Evolutionary conservation across 2,113 vertebrate species (phyloP), one percentile per base, ranked within the genome.

Genomic region (Charadrius vociferus): DNA sequence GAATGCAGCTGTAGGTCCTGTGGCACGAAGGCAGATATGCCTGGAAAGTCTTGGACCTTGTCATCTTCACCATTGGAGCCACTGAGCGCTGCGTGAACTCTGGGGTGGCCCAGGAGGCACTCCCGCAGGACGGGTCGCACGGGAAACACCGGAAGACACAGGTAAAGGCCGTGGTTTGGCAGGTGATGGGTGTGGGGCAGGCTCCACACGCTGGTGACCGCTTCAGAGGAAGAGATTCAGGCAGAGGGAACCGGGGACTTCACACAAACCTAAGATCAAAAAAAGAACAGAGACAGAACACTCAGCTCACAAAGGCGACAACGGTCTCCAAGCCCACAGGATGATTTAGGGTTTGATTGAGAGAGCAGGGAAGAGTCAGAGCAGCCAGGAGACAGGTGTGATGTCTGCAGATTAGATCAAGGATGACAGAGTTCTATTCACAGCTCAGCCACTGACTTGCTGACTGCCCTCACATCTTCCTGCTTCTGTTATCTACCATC

Each of bases 41-140:
- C 99, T 99, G 99, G 96, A 99, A 99, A 92, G 99, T 99, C 98
- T 99, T 99, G 98, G 99, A 99, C 98, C 99, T 99, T 19, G 99
- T 99, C 99, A 99, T 99, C 98, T 99, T 99, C 99, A 99, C 99
- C 99, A 99, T 99, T 98, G 99, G 99, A 85, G 99, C 98, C 79
- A 97, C 97, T 17, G 98, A 98, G 86, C 23, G 98, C 93, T 98
- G 97, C 9, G 97, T 82, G 97, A 98, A 99, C 97, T 98, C 99
- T n/a, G 98, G 99, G 98, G 98, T 98, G 97, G 99, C 99, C 99
- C 99, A 99, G 98, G 98, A 99, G 98, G 99, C 99, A 98, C 99
- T 99, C 96, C 99, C 99, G 92, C 99, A 99, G 98, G 99, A 99
- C 19, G 99, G 99, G 98, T 99, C 99, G 98, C 99, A 99, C 91